Conservation (phyloP, 2,888 invertebrate species). For the Pachydiplax longipennis region DNA sequence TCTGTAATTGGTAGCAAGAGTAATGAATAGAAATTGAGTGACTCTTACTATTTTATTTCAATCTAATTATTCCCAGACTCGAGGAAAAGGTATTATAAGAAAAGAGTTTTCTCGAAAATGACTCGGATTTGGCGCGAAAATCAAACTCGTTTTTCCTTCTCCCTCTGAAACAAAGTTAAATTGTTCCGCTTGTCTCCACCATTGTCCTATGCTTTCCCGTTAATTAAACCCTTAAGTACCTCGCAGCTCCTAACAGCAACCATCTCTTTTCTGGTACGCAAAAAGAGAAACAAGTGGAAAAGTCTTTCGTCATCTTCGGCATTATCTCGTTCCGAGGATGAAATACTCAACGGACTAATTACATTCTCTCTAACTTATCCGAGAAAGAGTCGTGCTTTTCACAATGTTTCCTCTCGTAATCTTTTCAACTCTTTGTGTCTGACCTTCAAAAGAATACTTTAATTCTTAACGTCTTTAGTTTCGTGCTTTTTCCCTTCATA, state of each 20-base stretch:
- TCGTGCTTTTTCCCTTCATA: not conserved
- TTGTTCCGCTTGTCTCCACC: not conserved
- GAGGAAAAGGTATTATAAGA: too few species aligned
- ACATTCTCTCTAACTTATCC: not conserved
- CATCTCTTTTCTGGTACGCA: not conserved
- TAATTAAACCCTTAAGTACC: not conserved
- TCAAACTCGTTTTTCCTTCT: not conserved
- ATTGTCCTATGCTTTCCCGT: not conserved
- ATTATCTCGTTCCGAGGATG: not conserved
- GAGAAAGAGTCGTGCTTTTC: not conserved
- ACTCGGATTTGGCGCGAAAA: not conserved
- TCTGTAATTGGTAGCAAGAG: too few species aligned
- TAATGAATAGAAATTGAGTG: too few species aligned
- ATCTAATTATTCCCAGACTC: too few species aligned
- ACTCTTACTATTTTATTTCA: too few species aligned
- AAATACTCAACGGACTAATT: not conserved
- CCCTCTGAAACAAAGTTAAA: not conserved
- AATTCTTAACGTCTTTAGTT: not conserved
- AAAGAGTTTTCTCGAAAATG: not conserved
- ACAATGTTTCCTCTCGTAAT: not conserved
- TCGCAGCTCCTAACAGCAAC: not conserved
- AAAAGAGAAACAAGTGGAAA: too few species aligned
- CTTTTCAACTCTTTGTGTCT: not conserved
- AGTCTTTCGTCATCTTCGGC: not conserved
- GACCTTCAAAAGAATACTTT: not conserved